Evolutionary conservation across 2,797 vertebrate genomes (phyloP), one percentile per base, ranked within the genome.

Genomic region (Diplodus puntazzo): DNA sequence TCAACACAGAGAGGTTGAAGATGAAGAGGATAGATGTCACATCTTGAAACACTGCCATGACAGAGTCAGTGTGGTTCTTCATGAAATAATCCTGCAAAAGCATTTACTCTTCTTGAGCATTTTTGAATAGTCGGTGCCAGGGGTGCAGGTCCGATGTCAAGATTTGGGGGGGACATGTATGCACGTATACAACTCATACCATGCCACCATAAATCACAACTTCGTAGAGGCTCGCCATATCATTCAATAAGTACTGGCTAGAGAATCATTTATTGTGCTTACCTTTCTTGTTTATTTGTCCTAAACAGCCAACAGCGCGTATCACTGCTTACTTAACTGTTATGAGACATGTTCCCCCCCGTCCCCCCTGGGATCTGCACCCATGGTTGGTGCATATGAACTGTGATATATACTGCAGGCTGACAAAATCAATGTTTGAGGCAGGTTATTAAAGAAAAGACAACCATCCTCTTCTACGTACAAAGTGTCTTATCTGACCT

Each of bases 21-120:
- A 52, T 57, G 62, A 84, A 71, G 65, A 71, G 53, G 73, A 60
- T 23, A 11, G 69, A 71, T 69, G 54, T 86, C 58, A 86, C 46
- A 54, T 73, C 65, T 80, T 70, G 76, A 89, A 78, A 76, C 17
- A 16, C 12, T 61, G 11, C 27, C 14, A 39, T 27, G 69, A 55
- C 25, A 62, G 12, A 77, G 81, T 85, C 76, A 74, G 63, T 72
- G 55, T 79, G 76, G 68, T 81, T 79, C 86, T 75, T 65, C 81
- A 87, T 82, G n/a, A 87, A 89, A 87, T 82, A 87, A 86, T 89
- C 25, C 88, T 89, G 74, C 59, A 78, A 48, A 57, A 82, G 59
- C 57, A 73, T 83, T 81, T 64, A 73, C 60, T 82, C 66, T 77
- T 55, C 58, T 90, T 67, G 80, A 88, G 4, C 13, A 87, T 84